Conservation (phyloP, 2,113 vertebrate genomes). For the Equus quagga region DNA sequence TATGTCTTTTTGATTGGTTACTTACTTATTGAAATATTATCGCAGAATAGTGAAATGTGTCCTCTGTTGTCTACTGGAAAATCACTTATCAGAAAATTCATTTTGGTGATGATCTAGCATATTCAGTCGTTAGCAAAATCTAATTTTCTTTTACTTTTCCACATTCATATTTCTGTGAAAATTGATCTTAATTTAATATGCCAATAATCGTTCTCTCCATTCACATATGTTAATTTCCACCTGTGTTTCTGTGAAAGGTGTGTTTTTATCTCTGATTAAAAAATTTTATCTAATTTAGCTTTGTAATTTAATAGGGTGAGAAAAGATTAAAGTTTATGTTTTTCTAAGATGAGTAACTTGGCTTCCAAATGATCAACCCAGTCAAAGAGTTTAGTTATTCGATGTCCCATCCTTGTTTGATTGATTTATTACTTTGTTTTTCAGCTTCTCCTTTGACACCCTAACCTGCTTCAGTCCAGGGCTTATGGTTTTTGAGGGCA, state of each 20-base stretch:
- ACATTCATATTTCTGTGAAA: neutral
- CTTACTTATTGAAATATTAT: neutral
- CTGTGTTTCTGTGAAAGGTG: neutral
- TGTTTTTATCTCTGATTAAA: slow-evolving; percentile 6
- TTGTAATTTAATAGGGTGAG: neutral
- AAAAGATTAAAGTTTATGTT: neutral
- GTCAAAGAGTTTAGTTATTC: neutral
- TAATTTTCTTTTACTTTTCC: neutral
- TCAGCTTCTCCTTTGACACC: neutral
- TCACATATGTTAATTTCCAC: neutral
- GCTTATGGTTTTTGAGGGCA: neutral
- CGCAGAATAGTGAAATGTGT: neutral
- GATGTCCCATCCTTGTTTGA: neutral
- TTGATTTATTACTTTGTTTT: neutral
- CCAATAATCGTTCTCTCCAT: neutral
- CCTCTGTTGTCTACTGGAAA: neutral
- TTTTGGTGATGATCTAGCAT: neutral
- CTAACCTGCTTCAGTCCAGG: neutral
- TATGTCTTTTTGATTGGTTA: neutral
- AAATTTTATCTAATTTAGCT: neutral
- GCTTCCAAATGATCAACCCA: neutral
- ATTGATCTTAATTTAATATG: neutral
- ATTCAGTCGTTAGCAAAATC: neutral
- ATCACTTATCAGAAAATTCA: neutral
- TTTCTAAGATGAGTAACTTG: neutral